Conservation (phyloP, 2,113 vertebrate species). For the Toxotes chatareus region DNA sequence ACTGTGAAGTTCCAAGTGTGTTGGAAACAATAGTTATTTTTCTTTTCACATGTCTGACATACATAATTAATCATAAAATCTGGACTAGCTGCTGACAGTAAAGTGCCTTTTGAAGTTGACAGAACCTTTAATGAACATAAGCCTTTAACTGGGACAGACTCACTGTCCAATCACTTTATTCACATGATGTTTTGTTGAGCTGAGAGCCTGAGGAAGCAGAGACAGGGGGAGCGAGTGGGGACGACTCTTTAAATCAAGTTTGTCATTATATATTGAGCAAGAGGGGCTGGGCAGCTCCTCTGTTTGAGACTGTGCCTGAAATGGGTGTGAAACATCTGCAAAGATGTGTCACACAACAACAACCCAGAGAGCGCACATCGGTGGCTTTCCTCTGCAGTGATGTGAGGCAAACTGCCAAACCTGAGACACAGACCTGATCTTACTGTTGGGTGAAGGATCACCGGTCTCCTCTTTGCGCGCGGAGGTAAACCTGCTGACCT, state of each 20-base stretch:
- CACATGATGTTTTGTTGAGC: neutral
- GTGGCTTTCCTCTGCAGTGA: neutral
- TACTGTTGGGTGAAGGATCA: neutral
- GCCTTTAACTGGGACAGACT: neutral
- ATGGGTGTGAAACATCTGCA: conserved; percentile 18
- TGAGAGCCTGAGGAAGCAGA: neutral
- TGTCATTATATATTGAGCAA: conserved; percentile 53
- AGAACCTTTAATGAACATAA: too few species aligned
- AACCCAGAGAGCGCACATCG: neutral
- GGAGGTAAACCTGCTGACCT: neutral
- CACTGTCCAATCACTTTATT: too few species aligned
- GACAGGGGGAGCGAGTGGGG: neutral
- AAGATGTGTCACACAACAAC: conserved; percentile 7
- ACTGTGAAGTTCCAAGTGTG: too few species aligned
- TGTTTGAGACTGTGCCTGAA: conserved; percentile 7
- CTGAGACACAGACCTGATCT: neutral
- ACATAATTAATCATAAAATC: too few species aligned
- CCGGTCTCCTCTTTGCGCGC: too few species aligned
- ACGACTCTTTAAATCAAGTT: conserved; percentile 6
- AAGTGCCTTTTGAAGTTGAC: too few species aligned
- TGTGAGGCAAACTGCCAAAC: neutral
- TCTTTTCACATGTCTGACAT: too few species aligned
- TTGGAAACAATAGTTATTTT: too few species aligned
- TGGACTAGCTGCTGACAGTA: too few species aligned
- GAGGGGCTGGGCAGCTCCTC: conserved; percentile 28